Evolutionary conservation across 2,113 vertebrate genomes (phyloP).

Genomic region (Scartelaos histophorus): DNA sequence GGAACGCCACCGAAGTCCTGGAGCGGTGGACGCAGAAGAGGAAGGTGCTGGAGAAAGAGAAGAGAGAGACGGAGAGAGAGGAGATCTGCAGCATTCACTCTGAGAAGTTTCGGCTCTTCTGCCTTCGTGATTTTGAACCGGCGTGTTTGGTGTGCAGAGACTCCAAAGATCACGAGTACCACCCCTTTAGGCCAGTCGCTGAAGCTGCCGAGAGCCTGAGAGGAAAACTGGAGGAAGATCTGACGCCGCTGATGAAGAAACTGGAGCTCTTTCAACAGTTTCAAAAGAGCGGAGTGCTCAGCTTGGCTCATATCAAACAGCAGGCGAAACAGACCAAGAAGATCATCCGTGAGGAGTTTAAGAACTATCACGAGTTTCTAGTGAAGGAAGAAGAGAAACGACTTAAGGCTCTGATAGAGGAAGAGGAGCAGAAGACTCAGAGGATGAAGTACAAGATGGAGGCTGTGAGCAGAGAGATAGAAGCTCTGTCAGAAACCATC

Average conservation of each 20-base stretch:
- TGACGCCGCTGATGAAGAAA: background rate
- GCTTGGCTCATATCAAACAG: background rate
- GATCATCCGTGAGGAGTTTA: background rate
- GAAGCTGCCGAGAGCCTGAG: background rate
- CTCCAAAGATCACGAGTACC: background rate
- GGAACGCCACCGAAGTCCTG: background rate
- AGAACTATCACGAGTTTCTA: background rate
- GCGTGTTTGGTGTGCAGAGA: background rate
- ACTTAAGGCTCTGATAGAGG: background rate
- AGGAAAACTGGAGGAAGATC: background rate
- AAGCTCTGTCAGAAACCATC: constrained; percentile 7
- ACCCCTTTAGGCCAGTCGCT: background rate
- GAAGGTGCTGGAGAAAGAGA: background rate
- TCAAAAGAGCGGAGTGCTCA: background rate
- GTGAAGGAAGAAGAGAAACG: background rate
- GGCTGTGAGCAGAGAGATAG: constrained; percentile 1
- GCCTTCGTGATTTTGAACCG: background rate
- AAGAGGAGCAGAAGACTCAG: constrained; percentile 3
- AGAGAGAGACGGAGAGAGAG: background rate
- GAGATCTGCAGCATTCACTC: background rate
- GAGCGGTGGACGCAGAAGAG: background rate
- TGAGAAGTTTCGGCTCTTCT: background rate
- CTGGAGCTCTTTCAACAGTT: background rate
- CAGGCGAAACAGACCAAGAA: background rate
- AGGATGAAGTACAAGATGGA: constrained; percentile 4